Evolutionary conservation across 2,113 vertebrate species (phyloP).

Genomic region (Anoura caudifer): DNA sequence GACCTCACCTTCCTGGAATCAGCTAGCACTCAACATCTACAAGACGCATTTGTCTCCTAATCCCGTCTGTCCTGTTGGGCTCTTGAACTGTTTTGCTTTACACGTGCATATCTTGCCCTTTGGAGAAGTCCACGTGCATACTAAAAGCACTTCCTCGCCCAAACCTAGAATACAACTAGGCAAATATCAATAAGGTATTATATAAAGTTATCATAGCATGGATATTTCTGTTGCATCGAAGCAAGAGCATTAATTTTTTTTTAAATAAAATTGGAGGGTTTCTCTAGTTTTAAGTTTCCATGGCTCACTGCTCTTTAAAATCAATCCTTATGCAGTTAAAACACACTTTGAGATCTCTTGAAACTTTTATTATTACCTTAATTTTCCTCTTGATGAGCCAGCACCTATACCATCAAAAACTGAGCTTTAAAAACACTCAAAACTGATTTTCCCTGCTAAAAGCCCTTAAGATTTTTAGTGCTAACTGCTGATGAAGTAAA

Average conservation of each 20-base stretch:
- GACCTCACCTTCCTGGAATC: not conserved
- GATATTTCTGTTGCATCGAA: not conserved
- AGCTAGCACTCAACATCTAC: not conserved
- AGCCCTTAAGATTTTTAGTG: slow-evolving; percentile 7
- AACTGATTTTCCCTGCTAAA: slow-evolving; percentile 67
- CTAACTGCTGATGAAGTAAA: slow-evolving; percentile 61
- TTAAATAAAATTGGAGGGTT: not conserved
- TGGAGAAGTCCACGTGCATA: not conserved
- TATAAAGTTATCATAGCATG: not conserved
- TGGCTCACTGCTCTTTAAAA: slow-evolving; percentile 41
- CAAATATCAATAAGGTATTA: not conserved
- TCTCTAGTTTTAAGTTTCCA: slow-evolving; percentile 1
- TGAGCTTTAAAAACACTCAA: slow-evolving; percentile 62
- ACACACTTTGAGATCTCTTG: slow-evolving; percentile 48
- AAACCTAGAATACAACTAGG: not conserved
- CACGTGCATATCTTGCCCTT: not conserved
- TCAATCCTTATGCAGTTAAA: slow-evolving; percentile 52
- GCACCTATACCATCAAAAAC: slow-evolving; percentile 44
- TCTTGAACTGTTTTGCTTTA: not conserved
- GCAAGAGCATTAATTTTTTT: not conserved
- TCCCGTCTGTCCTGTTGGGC: not conserved
- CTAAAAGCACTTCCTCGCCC: not conserved
- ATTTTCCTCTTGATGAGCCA: slow-evolving; percentile 69
- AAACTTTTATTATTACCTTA: slow-evolving; percentile 68
- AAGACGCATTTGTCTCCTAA: not conserved